These are phyloP conservation scores for Drosophila chauvacae DNA, from an alignment of 1,140 invertebrate species.

Conservation along the genomic window DNA sequence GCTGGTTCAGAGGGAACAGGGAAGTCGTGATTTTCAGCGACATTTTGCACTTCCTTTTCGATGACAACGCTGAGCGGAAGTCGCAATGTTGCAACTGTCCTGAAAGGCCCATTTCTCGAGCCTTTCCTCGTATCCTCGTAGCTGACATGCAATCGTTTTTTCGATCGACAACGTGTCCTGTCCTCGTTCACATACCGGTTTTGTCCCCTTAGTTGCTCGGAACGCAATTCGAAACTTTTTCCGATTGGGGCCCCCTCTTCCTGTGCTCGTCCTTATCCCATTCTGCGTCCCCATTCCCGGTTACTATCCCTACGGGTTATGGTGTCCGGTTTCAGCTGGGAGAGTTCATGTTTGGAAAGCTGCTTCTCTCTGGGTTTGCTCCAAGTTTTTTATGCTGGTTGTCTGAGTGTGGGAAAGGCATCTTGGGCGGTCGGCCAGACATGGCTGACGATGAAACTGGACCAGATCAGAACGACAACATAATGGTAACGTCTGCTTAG, in stretches of 20 bases:
- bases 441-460: conserved; percentile 12
- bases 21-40: conserved; percentile 65
- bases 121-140: conserved; percentile 15
- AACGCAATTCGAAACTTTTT: conserved; percentile 72
- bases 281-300: conserved; percentile 11
- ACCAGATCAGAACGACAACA: not conserved
- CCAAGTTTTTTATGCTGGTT: conserved; percentile 47
- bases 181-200: conserved; percentile 57
- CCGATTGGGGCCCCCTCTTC: conserved; percentile 37
- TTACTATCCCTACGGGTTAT: conserved; percentile 47
- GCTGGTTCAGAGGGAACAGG: conserved; percentile 38
- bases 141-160: conserved; percentile 64
- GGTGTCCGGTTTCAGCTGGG: conserved; percentile 62
- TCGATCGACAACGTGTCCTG: conserved; percentile 41
- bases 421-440: conserved; percentile 38
- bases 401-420: conserved; percentile 5
- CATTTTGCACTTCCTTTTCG: conserved; percentile 72
- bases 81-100: conserved; percentile 69
- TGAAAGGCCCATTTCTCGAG: not conserved
- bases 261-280: conserved; percentile 22
- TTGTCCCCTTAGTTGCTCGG: conserved; percentile 40
- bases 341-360: conserved; percentile 45
- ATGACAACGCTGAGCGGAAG: conserved; percentile 57
- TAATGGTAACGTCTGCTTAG: not conserved
- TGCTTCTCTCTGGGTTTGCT: conserved; percentile 16